A percentile compares a stretch with the other conserved stretches of the same genome.
Conservation (phyloP, 2,797 vertebrate genomes). For the Thamnophis elegans region DNA sequence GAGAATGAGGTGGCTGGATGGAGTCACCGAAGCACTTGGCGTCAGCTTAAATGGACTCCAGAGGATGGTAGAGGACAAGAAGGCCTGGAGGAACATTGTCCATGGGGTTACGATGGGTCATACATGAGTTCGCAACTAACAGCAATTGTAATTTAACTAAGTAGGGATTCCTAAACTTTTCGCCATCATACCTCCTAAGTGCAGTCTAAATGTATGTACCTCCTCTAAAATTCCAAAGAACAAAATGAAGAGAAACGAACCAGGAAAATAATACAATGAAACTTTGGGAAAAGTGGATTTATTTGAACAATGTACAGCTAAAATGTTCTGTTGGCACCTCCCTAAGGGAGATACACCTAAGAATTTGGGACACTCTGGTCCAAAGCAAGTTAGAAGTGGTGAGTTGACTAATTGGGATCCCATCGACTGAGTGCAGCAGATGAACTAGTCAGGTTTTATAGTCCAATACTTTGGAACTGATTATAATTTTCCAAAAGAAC, state of each 20-base stretch:
- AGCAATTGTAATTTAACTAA: background rate
- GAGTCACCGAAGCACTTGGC: no score
- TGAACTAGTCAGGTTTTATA: background rate
- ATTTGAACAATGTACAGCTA: background rate
- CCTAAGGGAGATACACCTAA: background rate
- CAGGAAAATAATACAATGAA: background rate
- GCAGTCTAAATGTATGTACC: background rate
- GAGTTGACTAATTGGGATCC: background rate
- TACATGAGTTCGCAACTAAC: no score
- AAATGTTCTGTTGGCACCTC: background rate
- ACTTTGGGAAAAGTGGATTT: background rate
- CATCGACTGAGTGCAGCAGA: background rate
- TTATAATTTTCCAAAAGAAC: accelerated
- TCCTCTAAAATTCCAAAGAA: background rate
- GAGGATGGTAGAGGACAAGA: no score
- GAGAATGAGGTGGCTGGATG: no score
- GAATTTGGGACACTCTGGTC: background rate
- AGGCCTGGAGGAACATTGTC: no score
- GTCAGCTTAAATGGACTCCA: no score
- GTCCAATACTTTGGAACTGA: accelerated
- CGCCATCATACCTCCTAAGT: background rate
- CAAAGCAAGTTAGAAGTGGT: background rate
- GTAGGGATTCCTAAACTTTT: background rate
- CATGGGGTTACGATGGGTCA: no score
- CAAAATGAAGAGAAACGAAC: background rate